Evolutionary conservation across 2,888 invertebrate species (phyloP).

Genomic region (Pollenia griseotomentosa): DNA sequence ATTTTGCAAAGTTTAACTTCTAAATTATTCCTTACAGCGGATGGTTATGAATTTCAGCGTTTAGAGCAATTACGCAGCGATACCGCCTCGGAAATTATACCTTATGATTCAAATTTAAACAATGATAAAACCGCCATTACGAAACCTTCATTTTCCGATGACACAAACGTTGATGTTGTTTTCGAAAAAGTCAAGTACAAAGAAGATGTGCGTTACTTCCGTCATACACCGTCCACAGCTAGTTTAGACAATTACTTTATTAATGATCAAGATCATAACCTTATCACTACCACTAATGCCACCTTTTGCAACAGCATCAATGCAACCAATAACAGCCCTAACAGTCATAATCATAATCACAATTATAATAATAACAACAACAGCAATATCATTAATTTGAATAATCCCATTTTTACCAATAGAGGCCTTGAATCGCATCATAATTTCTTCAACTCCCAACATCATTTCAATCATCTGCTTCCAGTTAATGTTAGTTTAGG

Average conservation of each 20-base stretch:
- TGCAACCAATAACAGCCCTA: constrained; percentile 36
- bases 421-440: constrained; percentile 68
- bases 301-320: constrained; percentile 23
- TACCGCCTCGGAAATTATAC: constrained; percentile 74
- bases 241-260: constrained; percentile 78
- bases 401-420: constrained; percentile 57
- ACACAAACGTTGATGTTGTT: constrained; percentile 75
- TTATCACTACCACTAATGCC: constrained; percentile 56
- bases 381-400: constrained; percentile 58
- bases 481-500: constrained; percentile 80
- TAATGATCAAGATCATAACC: constrained; percentile 62
- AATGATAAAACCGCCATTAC: neutral
- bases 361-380: constrained; percentile 64
- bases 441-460: constrained; percentile 60
- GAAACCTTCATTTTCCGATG: constrained; percentile 49
- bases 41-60: constrained; percentile 76
- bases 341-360: constrained; percentile 29
- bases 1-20: constrained; percentile 74
- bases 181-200: constrained; percentile 83
- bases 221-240: constrained; percentile 82
- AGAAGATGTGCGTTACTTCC: constrained; percentile 81
- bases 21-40: constrained; percentile 75
- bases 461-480: constrained; percentile 73
- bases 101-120: constrained; percentile 63
- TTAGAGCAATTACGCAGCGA: constrained; percentile 74